Conservation (phyloP, 37 sponge, comb jelly and placozoan species). For the Diacarnus erythraeanus region DNA sequence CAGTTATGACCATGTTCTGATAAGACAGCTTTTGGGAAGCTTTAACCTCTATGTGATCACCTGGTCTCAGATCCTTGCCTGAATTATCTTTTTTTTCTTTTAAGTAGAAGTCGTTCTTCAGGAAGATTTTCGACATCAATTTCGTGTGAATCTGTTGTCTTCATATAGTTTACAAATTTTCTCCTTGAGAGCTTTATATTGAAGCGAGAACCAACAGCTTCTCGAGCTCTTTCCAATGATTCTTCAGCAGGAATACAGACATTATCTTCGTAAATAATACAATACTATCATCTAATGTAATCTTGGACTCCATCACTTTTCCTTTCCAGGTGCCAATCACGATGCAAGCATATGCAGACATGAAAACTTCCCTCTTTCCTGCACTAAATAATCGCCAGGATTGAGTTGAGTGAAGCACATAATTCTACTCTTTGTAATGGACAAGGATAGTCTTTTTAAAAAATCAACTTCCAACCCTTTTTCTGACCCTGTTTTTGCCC, state of each 20-base stretch:
- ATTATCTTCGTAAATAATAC: conserved; percentile 16
- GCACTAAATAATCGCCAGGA: conserved; percentile 41
- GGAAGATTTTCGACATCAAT: conserved; percentile 27
- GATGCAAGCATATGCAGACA: conserved; percentile 7
- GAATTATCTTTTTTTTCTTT: conserved; percentile 21
- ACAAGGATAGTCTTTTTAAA: conserved; percentile 3
- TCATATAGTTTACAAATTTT: conserved; percentile 31
- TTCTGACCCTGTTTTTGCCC: conserved; percentile 53
- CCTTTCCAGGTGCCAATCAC: conserved; percentile 19
- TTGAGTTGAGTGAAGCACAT: conserved; percentile 31
- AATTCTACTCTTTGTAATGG: conserved; percentile 37
- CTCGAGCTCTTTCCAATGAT: conserved; percentile 9
- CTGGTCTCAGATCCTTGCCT: background rate
- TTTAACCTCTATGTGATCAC: conserved; percentile 35
- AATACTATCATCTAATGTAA: background rate
- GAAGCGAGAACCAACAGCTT: background rate
- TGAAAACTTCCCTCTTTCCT: background rate
- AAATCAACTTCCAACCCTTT: conserved; percentile 42
- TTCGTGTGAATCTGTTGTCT: conserved; percentile 12
- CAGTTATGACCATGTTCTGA: conserved; percentile 23
- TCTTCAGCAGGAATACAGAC: conserved; percentile 11
- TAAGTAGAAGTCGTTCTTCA: conserved; percentile 19
- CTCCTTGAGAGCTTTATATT: background rate
- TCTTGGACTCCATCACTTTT: background rate
- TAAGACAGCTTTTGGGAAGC: background rate